Evolutionary conservation across 2,113 vertebrate genomes (phyloP), one percentile per base, ranked within the genome.

Genomic region (Chinchilla lanigera): DNA sequence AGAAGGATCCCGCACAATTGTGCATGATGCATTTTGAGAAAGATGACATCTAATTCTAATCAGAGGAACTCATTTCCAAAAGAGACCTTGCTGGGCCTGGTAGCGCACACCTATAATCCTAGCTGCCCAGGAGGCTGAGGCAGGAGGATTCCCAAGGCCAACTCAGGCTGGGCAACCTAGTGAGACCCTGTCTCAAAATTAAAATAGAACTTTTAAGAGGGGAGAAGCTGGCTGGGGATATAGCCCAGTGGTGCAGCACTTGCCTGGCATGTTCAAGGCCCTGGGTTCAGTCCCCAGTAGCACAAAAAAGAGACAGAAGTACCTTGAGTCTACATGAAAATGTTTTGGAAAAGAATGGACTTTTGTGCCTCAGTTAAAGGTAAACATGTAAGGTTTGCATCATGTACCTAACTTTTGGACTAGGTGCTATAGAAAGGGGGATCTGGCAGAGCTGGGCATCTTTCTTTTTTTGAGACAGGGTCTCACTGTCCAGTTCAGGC

Each of bases 311-410:
- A 60, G 58, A 60, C 19, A 75, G 1, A 89, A 11, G 83, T 10
- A 71, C 4, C 19, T 44, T 89, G 26, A 73, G 61, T 84, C 24
- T 44, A 24, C 78, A 93, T 78, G 13, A 75, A n/a, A 22, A 80
- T 75, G 24, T 41, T 26, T 35, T 20, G 4, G 14, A 3, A 28
- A 86, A 90, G 26, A 69, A 81, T 41, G 4, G 35, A 44, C 41
- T 75, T n/a, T 44, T 26, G 67, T 41, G 16, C 77, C 41, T 69
- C 86, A 50, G 47, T 50, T 50, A 94, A 95, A 94, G 78, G 94
- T 35, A 52, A 75, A 92, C 92, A 63, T 38, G n/a, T 52, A 83
- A 90, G 19, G 33, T 54, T 10, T 78, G 50, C 75, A 30, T 86
- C 50, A 83, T n/a, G 81, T 81, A 56, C 75, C 78, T 85, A 28